Evolutionary conservation across 2,797 vertebrate genomes (phyloP), one percentile per base, ranked within the genome.

Genomic region (Borostomias antarcticus): DNA sequence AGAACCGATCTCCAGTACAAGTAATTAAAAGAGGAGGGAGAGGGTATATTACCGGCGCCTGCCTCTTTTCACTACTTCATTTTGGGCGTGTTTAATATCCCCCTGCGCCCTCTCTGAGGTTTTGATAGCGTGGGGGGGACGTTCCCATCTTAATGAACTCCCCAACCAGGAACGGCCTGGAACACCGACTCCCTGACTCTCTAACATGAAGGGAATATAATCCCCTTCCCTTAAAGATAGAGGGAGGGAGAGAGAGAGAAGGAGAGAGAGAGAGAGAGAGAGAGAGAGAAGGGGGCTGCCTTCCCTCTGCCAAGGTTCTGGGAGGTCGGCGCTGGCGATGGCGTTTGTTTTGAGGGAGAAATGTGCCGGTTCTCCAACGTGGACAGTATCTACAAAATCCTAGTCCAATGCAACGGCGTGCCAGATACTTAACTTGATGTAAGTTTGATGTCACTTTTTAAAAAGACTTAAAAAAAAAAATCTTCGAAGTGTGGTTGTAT

Each of bases 91-190:
- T 91, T 91, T 90, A 89, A 91, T 89, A 84, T 89, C 88, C 84
- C 77, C 75, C 74, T 64, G 78, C 79, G 86, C 84, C 82, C 71
- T 72, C n/a, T n/a, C n/a, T n/a, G n/a, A n/a, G n/a, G n/a, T n/a
- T n/a, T n/a, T n/a, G n/a, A n/a, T n/a, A n/a, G n/a, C n/a, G n/a
- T 89, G 83, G 88, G 89, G 72, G 92, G 88, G 74, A 89, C 87
- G 86, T 88, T 86, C 84, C 87, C 83, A 88, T 91, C 91, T 91
- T 93, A 93, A 93, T 92, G 91, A 92, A 92, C 89, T 90, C 77
- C 85, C 80, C 81, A 88, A 86, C 78, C 84, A 89, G 82, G 76
- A 86, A 85, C 78, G 79, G 85, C 79, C 84, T 81, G 85, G 79
- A 76, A 87, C 81, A 77, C 80, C 80, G 87, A 85, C 85, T 60